These are phyloP conservation scores for Ashinkailepas kermadecensis DNA, from an alignment of 2,888 invertebrate genomes.

Conservation along the genomic window DNA sequence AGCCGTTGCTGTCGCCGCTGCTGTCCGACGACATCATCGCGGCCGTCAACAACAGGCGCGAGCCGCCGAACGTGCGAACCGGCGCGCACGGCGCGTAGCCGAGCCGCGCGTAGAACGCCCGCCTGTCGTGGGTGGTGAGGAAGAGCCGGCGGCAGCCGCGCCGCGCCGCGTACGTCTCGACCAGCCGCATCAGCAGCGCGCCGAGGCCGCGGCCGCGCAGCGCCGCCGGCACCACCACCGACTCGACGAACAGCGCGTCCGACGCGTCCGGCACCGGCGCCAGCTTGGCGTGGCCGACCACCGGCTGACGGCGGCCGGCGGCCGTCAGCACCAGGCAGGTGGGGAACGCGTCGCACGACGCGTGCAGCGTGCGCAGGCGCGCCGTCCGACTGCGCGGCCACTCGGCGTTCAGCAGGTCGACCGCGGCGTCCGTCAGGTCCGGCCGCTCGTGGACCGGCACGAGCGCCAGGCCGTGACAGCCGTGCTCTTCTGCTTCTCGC, in stretches of 20 bases:
- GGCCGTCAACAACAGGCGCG: background rate
- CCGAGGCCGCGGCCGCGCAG: background rate
- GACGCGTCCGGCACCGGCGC: background rate
- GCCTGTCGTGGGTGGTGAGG: slow-evolving; percentile 26
- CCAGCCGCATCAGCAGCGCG: background rate
- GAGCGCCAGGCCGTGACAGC: background rate
- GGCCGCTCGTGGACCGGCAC: background rate
- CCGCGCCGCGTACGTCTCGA: background rate
- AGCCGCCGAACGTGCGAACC: slow-evolving; percentile 21
- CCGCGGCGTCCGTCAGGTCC: background rate
- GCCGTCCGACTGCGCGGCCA: background rate
- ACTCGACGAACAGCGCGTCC: background rate
- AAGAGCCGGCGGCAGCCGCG: slow-evolving; percentile 17
- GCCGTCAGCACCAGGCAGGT: background rate
- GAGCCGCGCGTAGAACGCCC: slow-evolving; percentile 26
- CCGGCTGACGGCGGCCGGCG: background rate
- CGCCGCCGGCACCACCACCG: background rate
- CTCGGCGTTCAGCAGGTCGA: background rate
- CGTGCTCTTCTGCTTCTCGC: too few species aligned
- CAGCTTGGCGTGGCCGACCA: slow-evolving; percentile 1
- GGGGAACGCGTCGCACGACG: background rate
- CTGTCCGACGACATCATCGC: background rate
- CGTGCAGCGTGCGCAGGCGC: background rate
- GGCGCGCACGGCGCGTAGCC: slow-evolving; percentile 25
- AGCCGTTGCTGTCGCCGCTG: background rate